Evolutionary conservation across 2,888 invertebrate genomes (phyloP).

Genomic region (Idaea aversata): DNA sequence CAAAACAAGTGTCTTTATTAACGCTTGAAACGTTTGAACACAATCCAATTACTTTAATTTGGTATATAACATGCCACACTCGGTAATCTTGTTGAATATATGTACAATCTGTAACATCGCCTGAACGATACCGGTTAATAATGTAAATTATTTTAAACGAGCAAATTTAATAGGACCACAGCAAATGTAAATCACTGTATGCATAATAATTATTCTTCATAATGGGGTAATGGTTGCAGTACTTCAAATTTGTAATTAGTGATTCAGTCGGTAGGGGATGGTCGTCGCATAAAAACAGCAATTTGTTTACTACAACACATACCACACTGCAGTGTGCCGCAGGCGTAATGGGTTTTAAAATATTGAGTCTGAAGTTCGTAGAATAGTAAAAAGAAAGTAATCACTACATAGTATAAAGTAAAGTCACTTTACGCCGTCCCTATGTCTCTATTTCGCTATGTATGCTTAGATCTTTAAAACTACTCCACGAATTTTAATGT

Average conservation of each 20-base stretch:
- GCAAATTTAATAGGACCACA: not conserved
- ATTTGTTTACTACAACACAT: constrained; percentile 14
- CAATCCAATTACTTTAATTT: no score
- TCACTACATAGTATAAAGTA: no score
- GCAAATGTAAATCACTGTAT: constrained; percentile 23
- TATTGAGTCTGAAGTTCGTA: constrained; percentile 4
- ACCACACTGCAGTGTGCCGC: constrained; percentile 7
- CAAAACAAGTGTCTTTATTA: no score
- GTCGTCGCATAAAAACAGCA: constrained; percentile 18
- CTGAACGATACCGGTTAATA: no score
- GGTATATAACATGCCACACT: no score
- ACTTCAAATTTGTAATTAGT: constrained; percentile 30
- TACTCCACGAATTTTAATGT: no score
- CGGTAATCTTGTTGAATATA: no score
- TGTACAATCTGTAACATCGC: no score
- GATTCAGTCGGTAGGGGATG: constrained; percentile 17
- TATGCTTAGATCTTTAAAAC: no score
- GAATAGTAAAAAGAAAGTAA: not conserved
- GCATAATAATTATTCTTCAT: constrained; percentile 33
- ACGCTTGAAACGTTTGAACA: no score
- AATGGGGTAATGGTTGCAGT: constrained; percentile 24
- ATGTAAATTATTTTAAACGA: not conserved
- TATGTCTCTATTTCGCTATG: no score
- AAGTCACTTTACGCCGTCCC: no score
- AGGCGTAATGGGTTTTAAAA: constrained; percentile 14